Base-by-base conservation (phyloP, 2,888 invertebrate species). In the Erebia epiphron region DNA sequence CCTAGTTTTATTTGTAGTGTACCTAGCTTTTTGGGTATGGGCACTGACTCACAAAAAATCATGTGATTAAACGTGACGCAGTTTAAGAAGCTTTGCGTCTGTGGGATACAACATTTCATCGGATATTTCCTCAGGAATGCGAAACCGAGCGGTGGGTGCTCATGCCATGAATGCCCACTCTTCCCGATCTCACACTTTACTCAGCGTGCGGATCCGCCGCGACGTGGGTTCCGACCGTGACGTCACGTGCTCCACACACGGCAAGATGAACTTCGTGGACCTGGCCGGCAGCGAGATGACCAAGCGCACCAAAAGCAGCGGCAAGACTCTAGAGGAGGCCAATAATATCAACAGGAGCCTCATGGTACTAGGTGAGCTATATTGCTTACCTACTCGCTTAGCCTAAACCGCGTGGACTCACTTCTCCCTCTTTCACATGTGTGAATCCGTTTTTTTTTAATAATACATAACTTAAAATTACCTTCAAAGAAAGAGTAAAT, bases 231-330 rank as follows among this genome's bases (percentile, higher is more conserved):
- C 96, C 43, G 96, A 96, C 81, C 95, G 96, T 74, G 97, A 97
- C 60, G 96, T 98, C 60, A 97, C 97, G 79, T 96, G 98, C 79
- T 97, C 98, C 50, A 96, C 97, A 78, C 97, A 98, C 80, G 99
- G 99, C 41, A 99, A 99, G 92, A 96, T 99, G 69, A 98, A 98
- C 91, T 98, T 99, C 86, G 98, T 99, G 9, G 99, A 99, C 88
- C 92, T 99, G 72, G 99, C 99, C 0, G 98, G 99, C n/a, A 98
- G 98, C 82, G 98, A 99, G 91, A 97, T 98, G 95, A 98, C 98
- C 5, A 98, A 98, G 84, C 97, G 97, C 86, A 98, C 97, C 0
- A 95, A 96, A 79, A 97, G 97, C 84, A 97, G 96, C 80, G 98
- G 97, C 65, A 98, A 96, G 87, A 98, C 97, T 0, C 87, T 98